Evolutionary conservation across 2,888 invertebrate genomes (phyloP), one percentile per base, ranked within the genome.

Genomic region (Phania funesta): DNA sequence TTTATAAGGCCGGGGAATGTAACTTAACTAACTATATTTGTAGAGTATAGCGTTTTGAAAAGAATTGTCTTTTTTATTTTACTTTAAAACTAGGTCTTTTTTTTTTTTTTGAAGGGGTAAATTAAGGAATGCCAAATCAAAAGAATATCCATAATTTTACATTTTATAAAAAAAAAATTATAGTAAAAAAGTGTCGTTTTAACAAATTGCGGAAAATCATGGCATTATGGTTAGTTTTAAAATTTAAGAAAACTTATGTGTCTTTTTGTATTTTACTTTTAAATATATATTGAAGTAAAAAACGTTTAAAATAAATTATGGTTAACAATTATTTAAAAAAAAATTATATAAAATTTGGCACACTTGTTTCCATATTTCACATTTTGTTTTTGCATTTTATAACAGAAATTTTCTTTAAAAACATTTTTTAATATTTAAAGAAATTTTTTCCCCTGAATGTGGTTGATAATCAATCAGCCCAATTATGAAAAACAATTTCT

Each of bases 341-440:
- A 74, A 83, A 84, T 84, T 62, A 79, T 87, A 77, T 85, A 87
- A 89, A 89, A 89, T 89, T 89, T 89, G 89, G 89, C 89, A 89
- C 89, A 88, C 89, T 88, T 78, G 87, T 87, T 89, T 89, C 88
- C 89, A 87, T 88, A 85, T 89, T 87, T 85, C 67, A 78, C 82
- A 82, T 46, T 70, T 64, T 76, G 50, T 38, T 32, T 50, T 56
- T 58, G 60, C 38, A 22, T 62, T 68, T 13, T 50, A 56, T 62
- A 77, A 68, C 64, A 62, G 70, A 82, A 82, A 74, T 65, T 65
- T 71, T 73, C 32, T 60, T 22, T 58, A 65, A 64, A 60, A 73
- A 41, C 67, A 46, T 65, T 38, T 73, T 54, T 46, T 44, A 26
- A 35, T 50, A 50, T 65, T 38, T 38, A 68, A 24, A 80, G 48